Base-by-base conservation (phyloP, 2,113 vertebrate genomes). In the Python bivittatus region DNA sequence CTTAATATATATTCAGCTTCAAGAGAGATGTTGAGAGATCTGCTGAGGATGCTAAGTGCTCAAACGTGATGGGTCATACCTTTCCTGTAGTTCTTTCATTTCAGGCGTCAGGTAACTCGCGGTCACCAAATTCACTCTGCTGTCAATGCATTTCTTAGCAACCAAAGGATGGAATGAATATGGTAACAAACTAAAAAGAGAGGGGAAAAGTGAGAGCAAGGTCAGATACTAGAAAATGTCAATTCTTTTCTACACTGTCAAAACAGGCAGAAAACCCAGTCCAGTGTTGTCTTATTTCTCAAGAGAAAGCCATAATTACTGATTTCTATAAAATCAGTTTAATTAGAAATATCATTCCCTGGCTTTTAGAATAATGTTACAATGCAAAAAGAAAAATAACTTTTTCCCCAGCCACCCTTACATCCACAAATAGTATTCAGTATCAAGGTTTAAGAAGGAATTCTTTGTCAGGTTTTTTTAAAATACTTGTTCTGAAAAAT, bases 41-140 rank as follows among this genome's bases (percentile, higher is more conserved):
- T 83, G 72, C 89, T 54, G 48, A 86, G 57, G 84, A 68, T 86
- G 64, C 13, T 90, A 95, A 20, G 17, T 38, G 17, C 72, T 79
- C 33, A 79, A 79, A 85, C 88, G 20, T 3, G 9, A 88, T 57
- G 2, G 25, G 42, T 79, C 93, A 61, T 95, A 99, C 99, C 98
- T 98, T 93, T 98, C 97, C 94, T 99, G 98, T 91, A 99, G 97
- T 68, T 98, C 98, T 96, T 98, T 99, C 97, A 99, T 98, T 3
- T 97, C 98, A 11, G 99, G 99, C 92, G 98, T 98, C 95, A 98
- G 96, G 95, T 99, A 99, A 96, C 99, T 99, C 61, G 99, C 98
- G 0, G 99, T 99, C 96, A 99, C 95, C 98, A 99, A 96, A 97
- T 99, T 99, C 33, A 99, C 99, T 96, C 98, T 99, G 95, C 91